Percentiles rank a stretch among this genome's conserved stretches.
Conservation (phyloP, 2,113 vertebrate species). For the Chamaea fasciata region DNA sequence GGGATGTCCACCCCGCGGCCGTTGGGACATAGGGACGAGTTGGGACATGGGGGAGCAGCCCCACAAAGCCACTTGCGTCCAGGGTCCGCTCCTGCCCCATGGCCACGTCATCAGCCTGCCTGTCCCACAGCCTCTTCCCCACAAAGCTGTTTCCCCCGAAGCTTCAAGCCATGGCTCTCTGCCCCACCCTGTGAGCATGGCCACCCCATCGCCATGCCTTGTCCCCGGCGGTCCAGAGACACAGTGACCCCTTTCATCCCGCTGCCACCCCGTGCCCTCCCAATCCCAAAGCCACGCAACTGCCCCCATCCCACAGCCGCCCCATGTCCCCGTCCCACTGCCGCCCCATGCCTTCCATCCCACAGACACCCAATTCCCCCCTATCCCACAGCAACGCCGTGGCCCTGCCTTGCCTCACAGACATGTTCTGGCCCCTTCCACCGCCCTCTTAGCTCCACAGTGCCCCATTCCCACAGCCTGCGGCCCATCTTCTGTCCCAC, state of each 20-base stretch:
- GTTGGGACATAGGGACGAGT: rapidly evolving
- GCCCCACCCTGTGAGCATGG: background rate
- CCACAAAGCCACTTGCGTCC: background rate
- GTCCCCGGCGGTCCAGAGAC: background rate
- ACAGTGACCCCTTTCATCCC: background rate
- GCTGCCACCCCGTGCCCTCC: background rate
- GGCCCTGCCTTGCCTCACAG: background rate
- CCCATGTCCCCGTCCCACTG: background rate
- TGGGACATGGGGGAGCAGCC: background rate
- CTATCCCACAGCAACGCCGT: rapidly evolving
- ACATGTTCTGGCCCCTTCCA: background rate
- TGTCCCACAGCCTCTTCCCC: background rate
- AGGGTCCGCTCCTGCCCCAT: background rate
- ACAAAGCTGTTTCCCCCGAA: background rate
- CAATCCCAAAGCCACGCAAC: background rate
- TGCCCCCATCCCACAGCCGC: background rate
- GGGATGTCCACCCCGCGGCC: no score
- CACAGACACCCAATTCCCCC: background rate
- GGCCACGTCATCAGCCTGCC: background rate
- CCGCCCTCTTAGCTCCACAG: background rate
- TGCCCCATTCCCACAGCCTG: background rate
- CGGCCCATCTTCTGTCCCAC: background rate
- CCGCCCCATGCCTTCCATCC: background rate
- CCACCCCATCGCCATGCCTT: background rate
- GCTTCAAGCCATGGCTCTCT: background rate